phyloP scores from a whole-genome alignment of 2,113 vertebrate genomes.

The Hemiscyllium ocellatum region DNA sequence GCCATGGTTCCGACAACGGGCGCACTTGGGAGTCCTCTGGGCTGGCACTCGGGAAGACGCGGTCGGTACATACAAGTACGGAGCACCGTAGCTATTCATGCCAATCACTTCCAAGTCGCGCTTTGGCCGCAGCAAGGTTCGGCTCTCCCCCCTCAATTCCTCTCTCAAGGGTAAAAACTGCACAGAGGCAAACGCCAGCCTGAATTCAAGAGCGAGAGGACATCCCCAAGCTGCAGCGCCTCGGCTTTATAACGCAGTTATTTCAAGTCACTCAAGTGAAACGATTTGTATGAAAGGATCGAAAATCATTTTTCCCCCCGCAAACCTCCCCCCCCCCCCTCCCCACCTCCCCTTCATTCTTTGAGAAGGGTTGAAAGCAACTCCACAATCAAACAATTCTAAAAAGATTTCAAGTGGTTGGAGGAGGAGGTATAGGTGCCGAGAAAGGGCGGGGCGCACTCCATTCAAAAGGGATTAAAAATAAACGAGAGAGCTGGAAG shows the following conservation, averaged over 20 bases:
- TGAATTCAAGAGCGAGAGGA: background rate
- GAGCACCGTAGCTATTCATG: conserved; percentile 29
- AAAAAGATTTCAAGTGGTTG: conserved; percentile 3
- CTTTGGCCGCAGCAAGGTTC: too few species aligned
- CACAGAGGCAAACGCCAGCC: background rate
- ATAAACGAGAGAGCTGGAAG: conserved; percentile 6
- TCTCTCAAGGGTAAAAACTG: background rate
- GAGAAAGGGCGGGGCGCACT: conserved; percentile 13
- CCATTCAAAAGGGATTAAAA: conserved; percentile 31
- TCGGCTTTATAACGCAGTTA: conserved; percentile 15
- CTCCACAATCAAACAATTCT: conserved; percentile 33
- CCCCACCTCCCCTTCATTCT: conserved; percentile 21
- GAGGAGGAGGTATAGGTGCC: conserved; percentile 31
- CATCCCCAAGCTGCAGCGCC: background rate
- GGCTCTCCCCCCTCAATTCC: background rate
- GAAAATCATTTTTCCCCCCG: conserved; percentile 1
- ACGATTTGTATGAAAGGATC: conserved; percentile 33
- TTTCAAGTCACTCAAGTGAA: conserved; percentile 33
- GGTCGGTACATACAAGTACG: background rate
- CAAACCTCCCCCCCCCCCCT: conserved; percentile 6
- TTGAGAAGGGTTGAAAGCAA: conserved; percentile 26
- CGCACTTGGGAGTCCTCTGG: conserved; percentile 26
- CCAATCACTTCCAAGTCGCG: background rate
- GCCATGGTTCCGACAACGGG: conserved; percentile 7
- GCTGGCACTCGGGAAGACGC: conserved; percentile 16